A percentile compares a stretch with the other conserved stretches of the same genome.
These are phyloP conservation scores for Melieria crassipennis DNA, from an alignment of 2,888 invertebrate species.

Conservation along the genomic window DNA sequence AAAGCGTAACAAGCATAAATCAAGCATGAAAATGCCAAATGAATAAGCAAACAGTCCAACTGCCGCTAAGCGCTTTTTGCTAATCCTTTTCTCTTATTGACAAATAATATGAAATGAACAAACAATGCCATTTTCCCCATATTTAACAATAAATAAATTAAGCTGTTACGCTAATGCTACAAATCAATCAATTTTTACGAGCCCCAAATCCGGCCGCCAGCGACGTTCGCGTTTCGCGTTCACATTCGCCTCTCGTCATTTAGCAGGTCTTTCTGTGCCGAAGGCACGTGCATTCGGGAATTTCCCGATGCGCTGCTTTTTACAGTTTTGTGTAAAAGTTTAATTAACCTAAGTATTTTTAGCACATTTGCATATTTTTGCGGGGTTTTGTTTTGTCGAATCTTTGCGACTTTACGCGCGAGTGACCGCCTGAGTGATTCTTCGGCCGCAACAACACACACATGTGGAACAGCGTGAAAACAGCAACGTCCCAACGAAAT, in stretches of 20 bases:
- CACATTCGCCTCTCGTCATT: too few relatives aligned
- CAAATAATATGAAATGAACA: background rate
- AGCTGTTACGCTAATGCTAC: background rate
- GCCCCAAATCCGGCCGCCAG: background rate
- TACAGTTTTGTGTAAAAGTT: background rate
- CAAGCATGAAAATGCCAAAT: too few relatives aligned
- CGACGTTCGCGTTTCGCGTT: background rate
- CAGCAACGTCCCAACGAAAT: background rate
- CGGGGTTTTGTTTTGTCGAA: background rate
- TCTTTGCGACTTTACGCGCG: background rate
- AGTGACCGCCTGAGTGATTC: background rate
- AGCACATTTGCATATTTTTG: constrained; percentile 1
- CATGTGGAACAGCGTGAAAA: background rate
- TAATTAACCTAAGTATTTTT: background rate
- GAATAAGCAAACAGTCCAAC: too few relatives aligned
- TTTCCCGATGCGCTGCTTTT: background rate
- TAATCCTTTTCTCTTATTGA: background rate
- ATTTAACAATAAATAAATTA: too few relatives aligned
- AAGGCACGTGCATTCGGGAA: background rate
- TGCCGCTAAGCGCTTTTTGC: background rate
- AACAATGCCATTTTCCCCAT: background rate
- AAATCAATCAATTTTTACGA: constrained; percentile 1
- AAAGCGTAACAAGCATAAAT: too few relatives aligned
- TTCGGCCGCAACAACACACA: background rate
- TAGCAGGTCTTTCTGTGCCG: background rate